These are phyloP conservation scores for Pseudomyrmex dendroicus DNA, from an alignment of 1,140 invertebrate species.

Conservation along the genomic window DNA sequence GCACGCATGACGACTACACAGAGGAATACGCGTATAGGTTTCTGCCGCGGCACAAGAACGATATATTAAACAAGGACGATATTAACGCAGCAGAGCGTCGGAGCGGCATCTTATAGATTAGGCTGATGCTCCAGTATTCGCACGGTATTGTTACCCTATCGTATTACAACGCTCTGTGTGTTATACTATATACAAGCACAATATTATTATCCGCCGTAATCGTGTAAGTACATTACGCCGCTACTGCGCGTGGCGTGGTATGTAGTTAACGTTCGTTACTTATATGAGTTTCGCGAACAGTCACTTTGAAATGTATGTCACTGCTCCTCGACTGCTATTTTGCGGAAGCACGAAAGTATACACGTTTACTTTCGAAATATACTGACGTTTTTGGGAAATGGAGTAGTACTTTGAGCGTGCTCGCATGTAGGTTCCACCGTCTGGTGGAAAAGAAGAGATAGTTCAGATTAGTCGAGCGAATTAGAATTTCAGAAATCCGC, in stretches of 20 bases:
- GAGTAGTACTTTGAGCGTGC: background rate
- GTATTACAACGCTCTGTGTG: slow-evolving; percentile 43
- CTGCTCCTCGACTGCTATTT: background rate
- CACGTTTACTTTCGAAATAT: slow-evolving; percentile 8
- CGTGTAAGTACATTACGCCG: slow-evolving; percentile 41
- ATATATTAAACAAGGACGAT: background rate
- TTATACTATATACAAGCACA: slow-evolving; percentile 38
- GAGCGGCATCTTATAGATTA: slow-evolving; percentile 49
- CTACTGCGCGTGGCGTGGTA: slow-evolving; percentile 13
- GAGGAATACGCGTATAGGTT: slow-evolving; percentile 23
- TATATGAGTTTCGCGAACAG: slow-evolving; percentile 28
- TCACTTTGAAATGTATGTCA: slow-evolving; percentile 10
- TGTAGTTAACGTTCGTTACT: slow-evolving; percentile 25
- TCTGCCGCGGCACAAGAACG: slow-evolving; percentile 5
- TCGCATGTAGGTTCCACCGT: background rate
- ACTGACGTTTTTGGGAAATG: no score
- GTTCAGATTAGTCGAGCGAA: slow-evolving; percentile 68
- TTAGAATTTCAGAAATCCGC: slow-evolving; percentile 77
- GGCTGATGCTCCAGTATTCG: slow-evolving; percentile 44
- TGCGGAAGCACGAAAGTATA: background rate
- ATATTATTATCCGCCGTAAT: slow-evolving; percentile 58
- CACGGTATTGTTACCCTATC: slow-evolving; percentile 56
- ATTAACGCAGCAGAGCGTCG: slow-evolving; percentile 10
- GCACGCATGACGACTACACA: background rate
- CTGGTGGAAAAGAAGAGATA: slow-evolving; percentile 53